Conservation (phyloP, 1,140 invertebrate species). For the Sitophilus oryzae region DNA sequence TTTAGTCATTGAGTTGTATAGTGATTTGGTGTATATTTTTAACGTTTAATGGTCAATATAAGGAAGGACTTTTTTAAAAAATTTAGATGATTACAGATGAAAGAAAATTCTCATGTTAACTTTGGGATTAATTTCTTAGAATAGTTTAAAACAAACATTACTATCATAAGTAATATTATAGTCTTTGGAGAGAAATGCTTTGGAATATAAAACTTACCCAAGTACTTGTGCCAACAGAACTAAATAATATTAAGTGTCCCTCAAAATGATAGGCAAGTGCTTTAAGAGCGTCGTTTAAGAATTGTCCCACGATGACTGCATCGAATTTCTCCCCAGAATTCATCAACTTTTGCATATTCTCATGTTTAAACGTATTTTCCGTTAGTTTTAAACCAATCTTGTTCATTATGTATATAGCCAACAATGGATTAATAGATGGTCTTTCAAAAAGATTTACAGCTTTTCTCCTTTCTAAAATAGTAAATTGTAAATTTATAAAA, state of each 20-base stretch:
- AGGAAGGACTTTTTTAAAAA: too few species aligned
- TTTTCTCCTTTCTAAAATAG: constrained; percentile 37
- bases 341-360: constrained; percentile 21
- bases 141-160: too few species aligned
- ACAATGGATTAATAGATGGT: constrained; percentile 5
- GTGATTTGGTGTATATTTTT: too few species aligned
- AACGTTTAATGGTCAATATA: too few species aligned
- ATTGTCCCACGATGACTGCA: constrained; percentile 58
- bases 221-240: constrained; percentile 31
- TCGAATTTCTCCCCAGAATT: constrained; percentile 48
- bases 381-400: constrained; percentile 35
- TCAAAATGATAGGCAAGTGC: constrained; percentile 57
- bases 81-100: too few species aligned
- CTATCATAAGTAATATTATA: too few species aligned
- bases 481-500: too few species aligned
- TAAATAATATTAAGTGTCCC: constrained; percentile 54
- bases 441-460: constrained; percentile 42
- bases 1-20: too few species aligned
- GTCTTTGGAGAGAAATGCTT: too few species aligned
- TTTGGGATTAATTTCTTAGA: too few species aligned
- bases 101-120: too few species aligned
- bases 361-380: constrained; percentile 19
- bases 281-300: constrained; percentile 62
- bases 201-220: too few species aligned
- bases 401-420: constrained; percentile 18